Base-by-base conservation (phyloP, 2,888 invertebrate genomes). In the Synergus itoensis region DNA sequence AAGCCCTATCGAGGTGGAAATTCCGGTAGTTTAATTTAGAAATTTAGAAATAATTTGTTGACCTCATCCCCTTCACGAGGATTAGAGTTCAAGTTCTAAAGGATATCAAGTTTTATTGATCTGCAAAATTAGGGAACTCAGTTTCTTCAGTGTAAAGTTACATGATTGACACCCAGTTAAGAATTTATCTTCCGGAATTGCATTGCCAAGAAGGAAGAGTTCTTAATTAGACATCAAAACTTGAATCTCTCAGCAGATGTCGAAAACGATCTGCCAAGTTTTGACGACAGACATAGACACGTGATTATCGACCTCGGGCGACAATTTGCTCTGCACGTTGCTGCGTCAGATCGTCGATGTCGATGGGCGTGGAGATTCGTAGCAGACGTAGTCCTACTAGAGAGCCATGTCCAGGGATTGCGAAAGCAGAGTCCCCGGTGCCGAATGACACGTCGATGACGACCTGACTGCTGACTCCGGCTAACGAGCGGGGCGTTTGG, bases 361-460 rank as follows among this genome's bases (percentile, higher is more conserved):
- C 80, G 81, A 82, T 85, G 84, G 82, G 84, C 84, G 82, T 82
- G 82, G 82, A 41, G 73, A 78, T 43, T 80, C 75, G 79, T 78
- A 53, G 73, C 53, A 76, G 83, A 83, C 84, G 84, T 84, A 85
- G 83, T 82, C 79, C 75, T 80, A 79, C 82, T 79, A 81, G 79
- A 82, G 81, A 84, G 81, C 84, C 79, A 81, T 79, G 80, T 80
- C 65, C 75, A 76, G 79, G 82, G 81, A 80, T 76, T 80, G 65
- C 80, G 83, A 82, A 76, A 85, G 84, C 83, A 84, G 83, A 84
- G 83, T 81, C 82, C 86, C 86, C 88, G 85, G 88, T 88, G 88
- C 88, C 88, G 90, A 91, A 92, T 91, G 92, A 92, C 92, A 91
- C 89, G 89, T 90, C 91, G 92, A 92, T 92, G 92, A 92, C 90